Conservation (phyloP, 1,140 invertebrate species). For the Sipha flava region DNA sequence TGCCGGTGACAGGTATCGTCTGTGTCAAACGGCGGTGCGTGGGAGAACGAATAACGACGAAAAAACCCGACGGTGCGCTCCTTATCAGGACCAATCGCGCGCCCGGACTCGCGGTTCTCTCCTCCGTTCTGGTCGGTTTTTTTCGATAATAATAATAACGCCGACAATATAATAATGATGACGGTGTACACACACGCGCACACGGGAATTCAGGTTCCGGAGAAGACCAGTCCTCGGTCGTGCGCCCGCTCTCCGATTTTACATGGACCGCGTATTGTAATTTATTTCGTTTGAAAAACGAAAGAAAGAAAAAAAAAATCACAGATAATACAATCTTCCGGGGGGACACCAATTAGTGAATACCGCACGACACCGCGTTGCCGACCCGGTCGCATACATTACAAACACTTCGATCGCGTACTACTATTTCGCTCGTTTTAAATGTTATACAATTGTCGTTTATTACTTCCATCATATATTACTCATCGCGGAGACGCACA, state of each 20-base stretch:
- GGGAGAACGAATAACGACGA: neutral
- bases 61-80: neutral
- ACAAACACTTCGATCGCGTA: too few species aligned
- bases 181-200: too few species aligned
- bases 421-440: too few species aligned
- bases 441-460: too few species aligned
- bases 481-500: too few species aligned
- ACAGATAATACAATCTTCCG: neutral
- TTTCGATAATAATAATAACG: neutral
- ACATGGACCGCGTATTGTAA: too few species aligned
- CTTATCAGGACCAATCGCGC: neutral
- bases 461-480: too few species aligned
- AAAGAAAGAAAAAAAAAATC: too few species aligned
- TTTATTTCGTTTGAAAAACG: too few species aligned
- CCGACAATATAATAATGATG: neutral
- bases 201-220: neutral
- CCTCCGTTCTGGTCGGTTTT: neutral
- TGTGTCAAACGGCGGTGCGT: neutral
- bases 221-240: too few species aligned
- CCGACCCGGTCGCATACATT: too few species aligned
- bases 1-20: neutral
- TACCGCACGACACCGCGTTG: neutral
- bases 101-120: neutral
- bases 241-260: too few species aligned
- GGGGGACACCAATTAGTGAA: constrained; percentile 15